These are phyloP conservation scores for Chydorus sphaericus DNA, from an alignment of 2,888 invertebrate species.

Conservation along the genomic window DNA sequence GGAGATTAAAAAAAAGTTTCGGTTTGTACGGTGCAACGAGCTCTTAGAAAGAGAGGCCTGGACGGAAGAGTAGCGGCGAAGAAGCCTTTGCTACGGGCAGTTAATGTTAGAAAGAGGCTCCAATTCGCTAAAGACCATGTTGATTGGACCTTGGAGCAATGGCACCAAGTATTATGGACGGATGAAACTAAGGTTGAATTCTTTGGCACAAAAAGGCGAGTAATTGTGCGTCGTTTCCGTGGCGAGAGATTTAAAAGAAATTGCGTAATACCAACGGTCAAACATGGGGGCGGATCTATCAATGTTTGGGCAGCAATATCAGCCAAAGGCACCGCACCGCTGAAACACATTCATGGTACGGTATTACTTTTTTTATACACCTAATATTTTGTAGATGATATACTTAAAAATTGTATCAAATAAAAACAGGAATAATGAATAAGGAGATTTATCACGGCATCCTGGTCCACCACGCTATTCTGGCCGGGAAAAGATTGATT, in stretches of 20 bases:
- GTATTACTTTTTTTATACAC: too few species aligned
- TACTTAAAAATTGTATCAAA: too few species aligned
- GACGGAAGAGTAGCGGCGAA: background rate
- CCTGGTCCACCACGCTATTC: too few species aligned
- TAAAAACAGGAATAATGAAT: too few species aligned
- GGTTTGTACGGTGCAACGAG: background rate
- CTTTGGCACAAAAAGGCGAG: background rate
- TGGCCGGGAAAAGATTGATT: too few species aligned
- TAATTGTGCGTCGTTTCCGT: background rate
- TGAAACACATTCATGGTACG: background rate
- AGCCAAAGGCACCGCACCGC: background rate
- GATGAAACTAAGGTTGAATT: background rate
- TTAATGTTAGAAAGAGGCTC: background rate
- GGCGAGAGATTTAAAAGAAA: background rate
- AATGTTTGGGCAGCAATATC: background rate
- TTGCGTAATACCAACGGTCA: background rate
- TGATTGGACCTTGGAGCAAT: background rate
- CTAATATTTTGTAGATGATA: too few species aligned
- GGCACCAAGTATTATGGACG: background rate
- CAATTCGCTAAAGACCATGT: background rate
- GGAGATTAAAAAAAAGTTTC: background rate
- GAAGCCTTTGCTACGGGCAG: background rate
- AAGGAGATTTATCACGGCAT: too few species aligned
- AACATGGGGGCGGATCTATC: background rate
- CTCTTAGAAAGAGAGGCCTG: background rate